Evolutionary conservation across 2,113 vertebrate genomes (phyloP).

Genomic region (Lipotes vexillifer): DNA sequence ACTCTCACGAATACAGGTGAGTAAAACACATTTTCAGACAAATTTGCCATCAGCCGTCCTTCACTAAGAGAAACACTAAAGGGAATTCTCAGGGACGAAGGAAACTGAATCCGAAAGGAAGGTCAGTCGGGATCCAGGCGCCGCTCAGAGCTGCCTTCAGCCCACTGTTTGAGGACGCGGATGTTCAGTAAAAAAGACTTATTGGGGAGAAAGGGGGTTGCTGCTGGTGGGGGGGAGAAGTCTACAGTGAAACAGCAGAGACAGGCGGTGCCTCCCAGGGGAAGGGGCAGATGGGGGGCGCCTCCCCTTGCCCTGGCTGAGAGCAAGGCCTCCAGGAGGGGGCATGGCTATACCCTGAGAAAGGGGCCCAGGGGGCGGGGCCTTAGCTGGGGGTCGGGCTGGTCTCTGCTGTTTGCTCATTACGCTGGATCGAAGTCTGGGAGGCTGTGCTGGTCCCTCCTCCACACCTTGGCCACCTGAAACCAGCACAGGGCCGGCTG

Average conservation of each 20-base stretch:
- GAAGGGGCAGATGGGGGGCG: neutral
- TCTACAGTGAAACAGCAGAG: neutral
- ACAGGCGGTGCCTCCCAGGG: too few relatives aligned
- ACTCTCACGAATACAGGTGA: accelerated
- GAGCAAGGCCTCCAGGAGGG: neutral
- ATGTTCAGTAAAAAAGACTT: neutral
- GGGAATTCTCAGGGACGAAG: neutral
- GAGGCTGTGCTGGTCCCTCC: neutral
- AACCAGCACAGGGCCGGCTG: neutral
- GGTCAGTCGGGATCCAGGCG: accelerated
- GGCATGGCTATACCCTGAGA: accelerated
- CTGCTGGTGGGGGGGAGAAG: neutral
- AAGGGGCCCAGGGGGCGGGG: neutral
- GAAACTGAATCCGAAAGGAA: accelerated
- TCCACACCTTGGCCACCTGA: neutral
- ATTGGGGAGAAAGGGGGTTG: neutral
- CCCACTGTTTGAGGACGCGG: neutral
- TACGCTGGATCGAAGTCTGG: neutral
- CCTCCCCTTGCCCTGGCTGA: too few relatives aligned
- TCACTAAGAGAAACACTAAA: neutral
- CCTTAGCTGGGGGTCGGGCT: neutral
- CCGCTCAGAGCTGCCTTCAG: neutral
- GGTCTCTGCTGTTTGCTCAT: neutral
- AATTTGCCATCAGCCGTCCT: too few relatives aligned
- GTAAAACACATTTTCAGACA: neutral